Conservation (phyloP, 1,140 invertebrate genomes). For the Atopsyche davidsoni region DNA sequence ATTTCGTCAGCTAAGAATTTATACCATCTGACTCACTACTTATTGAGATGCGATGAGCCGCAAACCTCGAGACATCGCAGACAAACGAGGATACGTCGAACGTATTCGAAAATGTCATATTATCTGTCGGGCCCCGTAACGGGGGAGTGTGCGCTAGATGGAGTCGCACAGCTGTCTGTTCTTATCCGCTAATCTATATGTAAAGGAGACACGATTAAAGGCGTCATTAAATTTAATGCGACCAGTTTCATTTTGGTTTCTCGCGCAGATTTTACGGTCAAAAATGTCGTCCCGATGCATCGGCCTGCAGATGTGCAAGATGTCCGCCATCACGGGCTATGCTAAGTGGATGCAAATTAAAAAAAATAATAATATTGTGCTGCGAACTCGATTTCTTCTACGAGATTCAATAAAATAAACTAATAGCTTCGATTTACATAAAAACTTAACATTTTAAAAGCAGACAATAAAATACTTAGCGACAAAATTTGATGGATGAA, state of each 20-base stretch:
- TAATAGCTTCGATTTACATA: neutral
- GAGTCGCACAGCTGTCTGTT: neutral
- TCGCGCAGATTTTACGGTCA: neutral
- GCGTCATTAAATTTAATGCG: slow-evolving; percentile 23
- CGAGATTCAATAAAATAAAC: neutral
- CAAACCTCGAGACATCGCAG: too few relatives aligned
- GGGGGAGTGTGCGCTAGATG: too few relatives aligned
- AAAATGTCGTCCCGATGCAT: slow-evolving; percentile 11
- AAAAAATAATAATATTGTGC: neutral
- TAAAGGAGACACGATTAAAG: slow-evolving; percentile 19
- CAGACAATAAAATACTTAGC: too few relatives aligned
- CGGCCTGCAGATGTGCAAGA: slow-evolving; percentile 6
- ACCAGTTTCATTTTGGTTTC: slow-evolving; percentile 17
- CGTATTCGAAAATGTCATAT: too few relatives aligned
- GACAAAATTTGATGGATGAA: too few relatives aligned
- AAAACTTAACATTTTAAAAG: neutral
- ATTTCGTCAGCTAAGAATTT: too few relatives aligned
- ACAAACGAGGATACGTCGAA: too few relatives aligned
- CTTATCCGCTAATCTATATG: slow-evolving; percentile 10
- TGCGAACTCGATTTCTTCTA: too few relatives aligned
- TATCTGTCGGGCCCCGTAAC: too few relatives aligned
- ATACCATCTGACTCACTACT: too few relatives aligned
- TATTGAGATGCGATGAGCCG: too few relatives aligned
- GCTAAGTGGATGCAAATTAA: neutral
- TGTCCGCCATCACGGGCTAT: neutral